Evolutionary conservation across 2,888 invertebrate species (phyloP), one percentile per base, ranked within the genome.

Genomic region (Leptopilina myrica): DNA sequence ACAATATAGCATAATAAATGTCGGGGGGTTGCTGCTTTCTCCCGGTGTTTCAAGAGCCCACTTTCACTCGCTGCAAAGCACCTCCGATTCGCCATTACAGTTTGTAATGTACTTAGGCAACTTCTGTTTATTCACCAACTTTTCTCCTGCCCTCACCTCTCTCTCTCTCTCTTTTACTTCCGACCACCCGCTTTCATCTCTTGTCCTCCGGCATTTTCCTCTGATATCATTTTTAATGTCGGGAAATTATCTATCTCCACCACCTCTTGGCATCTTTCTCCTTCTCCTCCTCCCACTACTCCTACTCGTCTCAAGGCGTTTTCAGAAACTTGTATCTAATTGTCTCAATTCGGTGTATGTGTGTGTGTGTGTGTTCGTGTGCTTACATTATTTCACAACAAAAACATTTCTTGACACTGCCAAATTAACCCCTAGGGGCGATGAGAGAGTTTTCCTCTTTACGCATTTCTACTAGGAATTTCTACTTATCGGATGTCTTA

Each of bases 81-180:
- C 86, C 89, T 86, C 86, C 88, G 87, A 91, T 90, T 90, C 89
- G 86, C 91, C 88, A 89, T 91, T 91, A 91, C 90, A 90, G 89
- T 90, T 91, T 90, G 90, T 91, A 91, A 91, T 91, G 90, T 90
- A 90, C 90, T 91, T 90, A 91, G 88, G 88, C 87, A 91, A 91
- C 90, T 91, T 91, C 89, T 91, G 91, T 91, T 91, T 91, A 91
- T 91, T 90, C 87, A 90, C 89, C 89, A 90, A 90, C 90, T 89
- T 91, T 91, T 89, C 87, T 86, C 84, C 81, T 76, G 66, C 82
- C 69, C 82, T 78, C 77, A 56, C 66, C 69, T 56, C 78, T 56
- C 76, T 81, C 49, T 49, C 69, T 56, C 78, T 56, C 76, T 81
- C 49, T 49, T 73, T 78, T 79, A 79, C 80, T 80, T 78, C 77